Conservation (phyloP, 2,113 vertebrate species). For the Apeltes quadracus region DNA sequence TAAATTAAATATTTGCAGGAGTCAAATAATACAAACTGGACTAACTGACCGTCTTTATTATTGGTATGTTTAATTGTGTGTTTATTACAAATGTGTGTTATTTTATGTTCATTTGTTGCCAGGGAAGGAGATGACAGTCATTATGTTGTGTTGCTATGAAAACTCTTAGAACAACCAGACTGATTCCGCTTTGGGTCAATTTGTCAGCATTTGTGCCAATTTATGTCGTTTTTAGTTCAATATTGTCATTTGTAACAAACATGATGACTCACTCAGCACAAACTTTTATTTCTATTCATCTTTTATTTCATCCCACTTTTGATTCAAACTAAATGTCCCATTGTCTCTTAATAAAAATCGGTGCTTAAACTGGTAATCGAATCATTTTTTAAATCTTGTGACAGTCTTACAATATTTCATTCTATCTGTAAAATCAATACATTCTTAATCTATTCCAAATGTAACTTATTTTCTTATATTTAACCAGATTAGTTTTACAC, state of each 20-base stretch:
- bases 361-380: background rate
- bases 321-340: conserved; percentile 2
- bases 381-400: background rate
- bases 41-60: background rate
- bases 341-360: conserved; percentile 33
- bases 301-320: background rate
- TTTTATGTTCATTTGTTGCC: background rate
- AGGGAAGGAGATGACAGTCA: background rate
- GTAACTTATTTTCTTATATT: background rate
- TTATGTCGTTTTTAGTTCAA: background rate
- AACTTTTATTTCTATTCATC: background rate
- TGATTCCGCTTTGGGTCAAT: background rate
- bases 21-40: conserved; percentile 3
- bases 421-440: background rate
- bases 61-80: background rate
- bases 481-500: background rate
- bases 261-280: background rate
- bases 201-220: conserved; percentile 12
- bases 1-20: background rate
- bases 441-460: background rate
- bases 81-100: background rate
- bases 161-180: background rate
- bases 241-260: background rate
- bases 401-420: background rate
- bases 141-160: background rate